Evolutionary conservation across 2,113 vertebrate species (phyloP).

Genomic region (Anser brachyrhynchus): DNA sequence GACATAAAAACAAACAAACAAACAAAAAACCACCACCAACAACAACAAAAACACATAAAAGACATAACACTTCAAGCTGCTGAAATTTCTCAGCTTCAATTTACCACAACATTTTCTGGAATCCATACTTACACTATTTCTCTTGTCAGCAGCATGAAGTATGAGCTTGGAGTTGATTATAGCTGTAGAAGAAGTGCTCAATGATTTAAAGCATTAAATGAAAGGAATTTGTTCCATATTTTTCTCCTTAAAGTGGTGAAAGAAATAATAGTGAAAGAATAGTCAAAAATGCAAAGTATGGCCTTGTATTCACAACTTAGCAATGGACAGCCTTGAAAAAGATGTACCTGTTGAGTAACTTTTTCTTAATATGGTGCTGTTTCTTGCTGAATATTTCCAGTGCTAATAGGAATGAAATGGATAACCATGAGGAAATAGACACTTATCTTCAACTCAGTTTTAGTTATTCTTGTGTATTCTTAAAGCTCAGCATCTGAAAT

Average conservation of each 20-base stretch:
- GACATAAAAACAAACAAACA: no score
- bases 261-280: background rate
- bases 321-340: background rate
- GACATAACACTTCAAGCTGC: background rate
- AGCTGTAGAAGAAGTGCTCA: background rate
- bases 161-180: background rate
- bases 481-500: background rate
- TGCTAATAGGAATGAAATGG: background rate
- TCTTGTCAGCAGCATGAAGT: background rate
- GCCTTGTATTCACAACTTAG: background rate
- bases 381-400: background rate
- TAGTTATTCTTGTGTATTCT: background rate
- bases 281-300: background rate
- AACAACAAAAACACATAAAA: background rate
- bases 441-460: slow-evolving; percentile 28
- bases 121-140: background rate
- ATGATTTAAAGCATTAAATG: background rate
- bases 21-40: no score
- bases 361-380: background rate
- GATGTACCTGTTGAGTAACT: background rate
- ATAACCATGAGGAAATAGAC: background rate
- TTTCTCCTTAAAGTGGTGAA: background rate
- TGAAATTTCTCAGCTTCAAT: background rate
- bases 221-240: background rate
- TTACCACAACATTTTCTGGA: background rate